Evolutionary conservation across 2,113 vertebrate species (phyloP).

Genomic region (Phyllostomus discolor): DNA sequence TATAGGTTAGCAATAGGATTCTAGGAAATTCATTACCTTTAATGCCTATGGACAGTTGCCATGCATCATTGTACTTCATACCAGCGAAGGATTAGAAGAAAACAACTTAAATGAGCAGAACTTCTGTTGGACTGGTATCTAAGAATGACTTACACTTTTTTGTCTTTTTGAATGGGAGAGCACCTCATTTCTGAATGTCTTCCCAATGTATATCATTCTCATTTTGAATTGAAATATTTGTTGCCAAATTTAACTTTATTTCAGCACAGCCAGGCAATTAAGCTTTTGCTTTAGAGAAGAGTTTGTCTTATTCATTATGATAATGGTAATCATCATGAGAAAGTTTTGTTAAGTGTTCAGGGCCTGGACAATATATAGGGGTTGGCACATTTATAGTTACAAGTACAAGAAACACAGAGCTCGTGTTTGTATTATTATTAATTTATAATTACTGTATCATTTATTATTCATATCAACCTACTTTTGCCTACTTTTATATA

Average conservation of each 20-base stretch:
- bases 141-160: not conserved
- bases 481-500: not conserved
- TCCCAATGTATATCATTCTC: not conserved
- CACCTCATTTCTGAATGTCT: not conserved
- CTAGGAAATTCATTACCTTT: conserved; percentile 54
- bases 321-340: not conserved
- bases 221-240: conserved; percentile 10
- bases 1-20: conserved; percentile 36
- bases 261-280: not conserved
- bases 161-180: not conserved
- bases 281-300: not conserved
- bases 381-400: not conserved
- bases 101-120: conserved; percentile 31
- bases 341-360: not conserved
- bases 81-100: conserved; percentile 3
- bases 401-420: not conserved
- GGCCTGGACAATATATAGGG: not conserved
- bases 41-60: conserved; percentile 31
- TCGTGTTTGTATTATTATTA: not conserved
- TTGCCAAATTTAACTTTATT: conserved; percentile 14
- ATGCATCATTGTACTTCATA: conserved; percentile 25
- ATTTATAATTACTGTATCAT: not conserved
- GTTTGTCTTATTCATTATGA: not conserved
- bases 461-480: not conserved
- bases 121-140: not conserved